Conservation (phyloP, 2,113 vertebrate species). For the Apeltes quadracus region DNA sequence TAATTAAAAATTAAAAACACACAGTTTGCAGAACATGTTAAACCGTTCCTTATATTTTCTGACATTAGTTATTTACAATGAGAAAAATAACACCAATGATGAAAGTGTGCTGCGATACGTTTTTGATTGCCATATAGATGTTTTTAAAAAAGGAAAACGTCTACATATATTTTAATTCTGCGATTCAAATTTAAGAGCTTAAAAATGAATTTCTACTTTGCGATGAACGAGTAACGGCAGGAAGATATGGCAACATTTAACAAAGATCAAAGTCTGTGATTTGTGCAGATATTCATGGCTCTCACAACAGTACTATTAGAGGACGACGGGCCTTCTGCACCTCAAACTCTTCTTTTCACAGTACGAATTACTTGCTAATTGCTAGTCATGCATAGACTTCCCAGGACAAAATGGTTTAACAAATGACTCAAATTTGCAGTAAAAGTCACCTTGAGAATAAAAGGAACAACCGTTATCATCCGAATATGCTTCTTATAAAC, state of each 20-base stretch:
- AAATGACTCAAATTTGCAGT: conserved; percentile 46
- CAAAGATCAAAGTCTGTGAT: conserved; percentile 29
- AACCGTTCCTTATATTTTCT: conserved; percentile 39
- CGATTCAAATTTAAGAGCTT: conserved; percentile 8
- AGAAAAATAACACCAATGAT: conserved; percentile 26
- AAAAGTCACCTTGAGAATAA: conserved; percentile 34
- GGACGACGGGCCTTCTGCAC: conserved; percentile 64
- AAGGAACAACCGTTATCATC: conserved; percentile 27
- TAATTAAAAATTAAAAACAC: conserved; percentile 1
- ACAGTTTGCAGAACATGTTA: background rate
- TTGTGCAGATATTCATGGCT: conserved; percentile 61
- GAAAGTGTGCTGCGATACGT: background rate
- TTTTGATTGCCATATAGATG: conserved; percentile 9
- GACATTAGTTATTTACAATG: conserved; percentile 34
- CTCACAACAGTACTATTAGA: conserved; percentile 31
- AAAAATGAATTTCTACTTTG: conserved; percentile 13
- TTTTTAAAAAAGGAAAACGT: conserved; percentile 7
- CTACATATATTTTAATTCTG: conserved; percentile 11
- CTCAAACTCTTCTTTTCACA: conserved; percentile 52
- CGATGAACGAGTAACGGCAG: conserved; percentile 17
- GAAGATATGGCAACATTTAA: conserved; percentile 42
- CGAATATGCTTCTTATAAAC: conserved; percentile 56
- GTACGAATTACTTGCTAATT: conserved; percentile 28
- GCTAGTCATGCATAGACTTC: conserved; percentile 75
- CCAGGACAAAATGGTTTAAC: conserved; percentile 53